These are phyloP conservation scores for Cuculus canorus DNA, from an alignment of 2,797 vertebrate genomes.

Conservation along the genomic window DNA sequence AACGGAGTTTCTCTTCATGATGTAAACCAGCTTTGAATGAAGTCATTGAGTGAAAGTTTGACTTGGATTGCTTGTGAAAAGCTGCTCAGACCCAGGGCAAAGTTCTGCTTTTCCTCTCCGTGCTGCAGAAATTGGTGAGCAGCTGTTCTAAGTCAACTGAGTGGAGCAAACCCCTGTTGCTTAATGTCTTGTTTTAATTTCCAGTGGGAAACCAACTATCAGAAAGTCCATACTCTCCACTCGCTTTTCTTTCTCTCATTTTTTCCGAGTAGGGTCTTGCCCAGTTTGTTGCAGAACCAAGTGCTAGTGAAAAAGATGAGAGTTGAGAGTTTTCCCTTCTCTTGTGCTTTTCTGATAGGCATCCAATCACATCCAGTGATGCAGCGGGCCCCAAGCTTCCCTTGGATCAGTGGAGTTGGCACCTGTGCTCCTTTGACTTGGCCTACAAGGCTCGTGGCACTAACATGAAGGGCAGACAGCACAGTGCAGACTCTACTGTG, in stretches of 20 bases:
- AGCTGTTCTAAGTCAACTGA: slow-evolving; percentile 76
- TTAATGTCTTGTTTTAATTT: slow-evolving; percentile 77
- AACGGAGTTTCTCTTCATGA: slow-evolving; percentile 78
- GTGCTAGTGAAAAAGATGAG: neutral
- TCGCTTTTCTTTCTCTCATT: slow-evolving; percentile 24
- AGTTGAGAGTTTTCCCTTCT: neutral
- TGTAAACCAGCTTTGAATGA: slow-evolving; percentile 83
- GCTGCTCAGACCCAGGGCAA: slow-evolving; percentile 61
- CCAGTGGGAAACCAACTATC: slow-evolving; percentile 72
- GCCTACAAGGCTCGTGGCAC: neutral
- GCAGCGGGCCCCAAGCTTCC: rapidly evolving
- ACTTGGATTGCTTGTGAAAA: slow-evolving; percentile 77
- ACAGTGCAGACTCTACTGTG: neutral
- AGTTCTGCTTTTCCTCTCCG: slow-evolving; percentile 66
- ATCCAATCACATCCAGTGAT: neutral
- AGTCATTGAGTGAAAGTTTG: slow-evolving; percentile 81
- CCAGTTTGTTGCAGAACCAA: neutral
- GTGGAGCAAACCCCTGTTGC: slow-evolving; percentile 61
- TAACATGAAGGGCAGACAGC: neutral
- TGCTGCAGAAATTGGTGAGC: slow-evolving; percentile 58
- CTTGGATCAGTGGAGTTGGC: rapidly evolving
- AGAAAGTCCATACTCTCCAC: slow-evolving; percentile 26
- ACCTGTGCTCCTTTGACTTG: neutral
- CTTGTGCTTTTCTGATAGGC: neutral
- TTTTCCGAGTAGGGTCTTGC: neutral